These are phyloP conservation scores for Scytalopus superciliaris DNA, from an alignment of 2,113 vertebrate genomes.

Conservation along the genomic window DNA sequence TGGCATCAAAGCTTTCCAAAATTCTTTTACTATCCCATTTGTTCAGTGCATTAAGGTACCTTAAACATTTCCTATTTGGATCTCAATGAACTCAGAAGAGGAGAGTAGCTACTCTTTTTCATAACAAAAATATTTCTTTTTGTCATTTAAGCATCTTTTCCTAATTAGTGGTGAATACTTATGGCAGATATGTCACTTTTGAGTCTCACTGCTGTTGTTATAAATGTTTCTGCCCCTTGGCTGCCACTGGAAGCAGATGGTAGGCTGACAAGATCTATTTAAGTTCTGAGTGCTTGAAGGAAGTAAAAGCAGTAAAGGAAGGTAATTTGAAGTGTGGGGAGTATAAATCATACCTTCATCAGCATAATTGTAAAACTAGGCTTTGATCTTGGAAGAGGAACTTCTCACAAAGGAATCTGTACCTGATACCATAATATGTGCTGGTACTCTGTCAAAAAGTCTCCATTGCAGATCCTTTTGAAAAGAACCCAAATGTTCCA, in stretches of 20 bases:
- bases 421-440: neutral
- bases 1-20: neutral
- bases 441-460: neutral
- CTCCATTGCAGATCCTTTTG: neutral
- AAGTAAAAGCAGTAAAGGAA: conserved; percentile 42
- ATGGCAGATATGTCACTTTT: neutral
- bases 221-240: conserved; percentile 14
- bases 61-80: neutral
- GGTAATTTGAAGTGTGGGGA: neutral
- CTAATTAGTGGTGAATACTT: conserved; percentile 6
- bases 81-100: neutral
- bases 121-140: neutral
- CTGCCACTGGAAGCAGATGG: conserved; percentile 39
- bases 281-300: conserved; percentile 3
- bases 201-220: neutral
- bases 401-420: neutral
- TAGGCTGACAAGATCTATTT: conserved; percentile 51
- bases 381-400: neutral
- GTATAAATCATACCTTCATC: conserved; percentile 29
- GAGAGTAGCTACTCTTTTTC: neutral
- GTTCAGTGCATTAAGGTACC: neutral
- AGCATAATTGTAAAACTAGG: neutral
- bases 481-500: neutral
- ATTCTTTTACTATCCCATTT: neutral
- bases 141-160: neutral